Base-by-base conservation (phyloP, 2,113 vertebrate genomes). In the Candoia aspera region DNA sequence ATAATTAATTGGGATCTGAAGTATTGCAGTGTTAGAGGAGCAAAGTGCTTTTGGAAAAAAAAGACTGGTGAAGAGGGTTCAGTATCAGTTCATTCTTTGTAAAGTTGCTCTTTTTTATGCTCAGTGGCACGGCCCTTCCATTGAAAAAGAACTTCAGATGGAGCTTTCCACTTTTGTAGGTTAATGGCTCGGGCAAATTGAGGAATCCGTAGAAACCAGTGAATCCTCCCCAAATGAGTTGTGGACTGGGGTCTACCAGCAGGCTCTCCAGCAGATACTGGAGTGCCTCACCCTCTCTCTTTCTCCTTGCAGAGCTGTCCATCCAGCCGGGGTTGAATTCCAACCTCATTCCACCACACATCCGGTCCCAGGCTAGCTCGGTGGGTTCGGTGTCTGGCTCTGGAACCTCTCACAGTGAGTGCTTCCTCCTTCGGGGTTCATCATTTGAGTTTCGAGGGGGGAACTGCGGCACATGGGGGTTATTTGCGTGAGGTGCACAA, bases 251-350 rank as follows among this genome's bases (percentile, higher is more conserved):
- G 29, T 49, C 49, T 49, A 79, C 29, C 26, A 33, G 29, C 2
- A 3, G 11, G 8, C 6, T 24, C 49, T 49, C 49, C 49, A 49
- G 6, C 49, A 49, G 49, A 49, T 49, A 49, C 49, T 49, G 73
- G 73, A 33, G 12, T 8, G 68, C 91, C 89, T 91, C 60, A 57
- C 9, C 42, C 1, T 91, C 19, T 90, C 59, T 46, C 49, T 86
- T 89, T 46, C 58, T 88, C 23, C 93, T 89, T 93, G 55, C 97
- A 99, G 98, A 99, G 97, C 97, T 99, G 94, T 98, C 98, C 96
- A 99, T 99, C 95, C 98, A 99, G 93, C 98, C 98, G 57, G 98
- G 98, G 97, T 97, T 99, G 97, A 99, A 99, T 89, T 97, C 98
- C 95, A 98, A 97, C 94, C 98, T 99, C 97, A 98, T 99, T 98